Base-by-base conservation (phyloP, 2,888 invertebrate species). In the Iselma pallidipennis region DNA sequence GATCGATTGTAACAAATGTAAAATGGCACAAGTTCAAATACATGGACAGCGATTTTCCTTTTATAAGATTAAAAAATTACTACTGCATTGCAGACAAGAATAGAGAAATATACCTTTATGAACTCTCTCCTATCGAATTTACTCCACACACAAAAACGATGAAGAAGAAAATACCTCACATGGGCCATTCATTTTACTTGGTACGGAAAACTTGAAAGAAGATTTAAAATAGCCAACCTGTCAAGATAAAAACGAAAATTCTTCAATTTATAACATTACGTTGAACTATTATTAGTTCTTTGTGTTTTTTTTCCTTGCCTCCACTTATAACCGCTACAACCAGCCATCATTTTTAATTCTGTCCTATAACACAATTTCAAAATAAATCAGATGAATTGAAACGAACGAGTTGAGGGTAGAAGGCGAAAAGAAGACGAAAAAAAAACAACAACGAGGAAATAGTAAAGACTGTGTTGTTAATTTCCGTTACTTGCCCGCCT, bases 391-490 rank as follows among this genome's bases (percentile, higher is more conserved):
- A 1, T 21, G 21, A 21, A 42, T 21, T 42, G 19, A 6, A 42
- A 19, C 1, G 21, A 19, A 19, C 19, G 14, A 9, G n/a, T n/a
- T n/a, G n/a, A n/a, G n/a, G n/a, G n/a, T n/a, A n/a, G n/a, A n/a
- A n/a, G n/a, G n/a, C n/a, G n/a, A n/a, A n/a, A n/a, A n/a, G n/a
- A n/a, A n/a, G 7, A 42, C 45, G 48, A 50, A 63, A 57, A 55
- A 60, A 60, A 58, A 68, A 68, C 66, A 71, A 72, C 70, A 71
- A 71, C 70, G 69, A 68, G 71, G 71, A 70, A 68, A 70, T 49
- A 68, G n/a, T n/a, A 68, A 70, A 12, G 14, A 67, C 69, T 63
- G 68, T 66, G 68, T 65, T 69, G 73, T 75, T 75, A 74, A 75
- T 75, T 75, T 74, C 74, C 75, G 62, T 51, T 72, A 71, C 54